Evolutionary conservation across 2,888 invertebrate genomes (phyloP).

Genomic region (Stramonita haemastoma): DNA sequence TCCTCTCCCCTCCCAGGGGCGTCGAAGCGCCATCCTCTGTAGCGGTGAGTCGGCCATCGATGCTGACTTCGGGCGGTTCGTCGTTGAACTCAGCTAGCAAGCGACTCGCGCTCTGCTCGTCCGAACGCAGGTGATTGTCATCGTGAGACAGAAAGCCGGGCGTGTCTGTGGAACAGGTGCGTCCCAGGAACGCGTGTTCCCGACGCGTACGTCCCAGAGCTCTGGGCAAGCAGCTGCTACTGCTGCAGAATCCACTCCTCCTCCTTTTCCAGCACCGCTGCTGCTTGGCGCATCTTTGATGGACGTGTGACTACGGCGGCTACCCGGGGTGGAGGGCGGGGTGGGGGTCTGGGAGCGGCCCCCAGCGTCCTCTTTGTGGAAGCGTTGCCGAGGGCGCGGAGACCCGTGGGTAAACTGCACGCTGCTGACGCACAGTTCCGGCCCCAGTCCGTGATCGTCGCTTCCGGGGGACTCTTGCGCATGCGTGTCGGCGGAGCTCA

Average conservation of each 20-base stretch:
- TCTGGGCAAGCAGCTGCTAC: conserved; percentile 49
- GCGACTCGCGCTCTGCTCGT: conserved; percentile 39
- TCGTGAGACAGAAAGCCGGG: conserved; percentile 35
- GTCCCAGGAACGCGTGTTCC: conserved; percentile 36
- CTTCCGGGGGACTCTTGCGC: conserved; percentile 49
- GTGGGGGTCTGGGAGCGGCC: conserved; percentile 61
- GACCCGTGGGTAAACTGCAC: conserved; percentile 16
- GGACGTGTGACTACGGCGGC: conserved; percentile 58
- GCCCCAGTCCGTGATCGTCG: conserved; percentile 48
- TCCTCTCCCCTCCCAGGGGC: conserved; percentile 19
- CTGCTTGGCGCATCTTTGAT: conserved; percentile 51
- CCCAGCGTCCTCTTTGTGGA: conserved; percentile 35
- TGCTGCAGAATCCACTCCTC: conserved; percentile 48
- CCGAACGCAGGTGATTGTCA: conserved; percentile 43
- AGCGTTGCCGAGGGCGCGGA: neutral
- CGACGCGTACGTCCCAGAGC: conserved; percentile 42
- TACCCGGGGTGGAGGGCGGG: conserved; percentile 66
- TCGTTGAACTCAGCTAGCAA: conserved; percentile 40
- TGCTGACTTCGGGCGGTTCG: conserved; percentile 42
- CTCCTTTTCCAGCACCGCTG: conserved; percentile 48
- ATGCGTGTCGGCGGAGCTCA: conserved; percentile 43
- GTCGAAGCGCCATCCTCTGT: conserved; percentile 48
- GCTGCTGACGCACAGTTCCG: conserved; percentile 35
- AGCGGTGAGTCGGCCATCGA: conserved; percentile 47
- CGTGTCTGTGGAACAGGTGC: conserved; percentile 44